Evolutionary conservation across 2,797 vertebrate species (phyloP), one percentile per base, ranked within the genome.

Genomic region (Taenioides sp.): DNA sequence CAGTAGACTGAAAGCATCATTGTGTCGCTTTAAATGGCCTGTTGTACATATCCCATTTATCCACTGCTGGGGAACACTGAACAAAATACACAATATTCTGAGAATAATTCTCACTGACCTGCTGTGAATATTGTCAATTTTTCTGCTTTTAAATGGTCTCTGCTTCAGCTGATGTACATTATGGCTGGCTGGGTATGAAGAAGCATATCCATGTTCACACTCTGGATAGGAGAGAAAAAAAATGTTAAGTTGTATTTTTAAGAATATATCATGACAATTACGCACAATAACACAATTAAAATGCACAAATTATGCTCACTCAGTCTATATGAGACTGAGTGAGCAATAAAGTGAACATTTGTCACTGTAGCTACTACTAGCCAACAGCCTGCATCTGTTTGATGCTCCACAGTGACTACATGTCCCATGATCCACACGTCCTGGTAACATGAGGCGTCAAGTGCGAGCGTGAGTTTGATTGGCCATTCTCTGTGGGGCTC

Each of bases 201-300:
- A 98, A 70, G 97, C 97, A 64, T 98, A 98, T 58, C 97, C 97
- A 64, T 98, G 97, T 88, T 98, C 97, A 4, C 95, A 97, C 88
- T 98, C 97, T 98, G 92, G 40, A 70, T 84, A 80, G 85, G 40
- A 65, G 65, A 64, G 75, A 59, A 76, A 59, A 76, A 31, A 55
- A 79, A 4, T 79, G 43, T 76, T 31, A 62, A 9, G 57, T 4
- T 70, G 7, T 55, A n/a, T 22, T 22, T 9, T 50, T 20, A 52
- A 52, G 7, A 52, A 52, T 52, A 20, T n/a, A 52, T 18, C 49
- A 50, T 50, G 12, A 3, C 47, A 50, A 52, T 4, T 5, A 20
- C 18, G 18, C 18, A n/a, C 50, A 52, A 18, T 52, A 1, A n/a
- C 50, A 16, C 50, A n/a, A 2, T 20, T 1, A 34, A 61, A 34